Evolutionary conservation across 1,140 invertebrate genomes (phyloP).

Genomic region (Drosophila arawakana): DNA sequence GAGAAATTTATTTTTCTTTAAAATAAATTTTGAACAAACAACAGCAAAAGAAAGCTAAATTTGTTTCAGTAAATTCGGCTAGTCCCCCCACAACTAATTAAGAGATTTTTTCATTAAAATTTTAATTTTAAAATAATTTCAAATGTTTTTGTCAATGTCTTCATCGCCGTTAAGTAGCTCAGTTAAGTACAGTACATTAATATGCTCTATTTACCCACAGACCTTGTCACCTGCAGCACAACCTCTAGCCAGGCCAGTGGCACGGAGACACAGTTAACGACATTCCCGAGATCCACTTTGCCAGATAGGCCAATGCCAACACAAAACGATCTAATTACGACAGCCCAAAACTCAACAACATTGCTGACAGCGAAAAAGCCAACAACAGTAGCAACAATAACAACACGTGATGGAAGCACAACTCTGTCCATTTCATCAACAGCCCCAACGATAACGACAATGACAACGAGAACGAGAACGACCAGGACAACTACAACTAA

Average conservation of each 20-base stretch:
- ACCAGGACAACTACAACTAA: not conserved
- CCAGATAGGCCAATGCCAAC: conserved; percentile 79
- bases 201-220: conserved; percentile 50
- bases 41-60: too few relatives aligned
- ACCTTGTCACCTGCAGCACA: conserved; percentile 67
- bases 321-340: conserved; percentile 82
- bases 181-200: conserved; percentile 31
- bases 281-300: conserved; percentile 71
- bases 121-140: not conserved
- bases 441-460: conserved; percentile 51
- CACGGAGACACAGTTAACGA: conserved; percentile 46
- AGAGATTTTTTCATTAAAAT: conserved; percentile 2
- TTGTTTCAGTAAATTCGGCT: not conserved
- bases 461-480: conserved; percentile 16
- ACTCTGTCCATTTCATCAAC: conserved; percentile 64
- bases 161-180: conserved; percentile 26
- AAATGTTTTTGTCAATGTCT: conserved; percentile 16
- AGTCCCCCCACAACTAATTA: not conserved
- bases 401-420: conserved; percentile 32
- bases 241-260: conserved; percentile 6
- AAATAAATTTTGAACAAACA: too few relatives aligned
- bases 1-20: too few relatives aligned
- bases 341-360: conserved; percentile 71
- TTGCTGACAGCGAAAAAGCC: conserved; percentile 57
- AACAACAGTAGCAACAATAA: conserved; percentile 32